Base-by-base conservation (phyloP, 2,797 vertebrate species). In the Gobio occitaniae region DNA sequence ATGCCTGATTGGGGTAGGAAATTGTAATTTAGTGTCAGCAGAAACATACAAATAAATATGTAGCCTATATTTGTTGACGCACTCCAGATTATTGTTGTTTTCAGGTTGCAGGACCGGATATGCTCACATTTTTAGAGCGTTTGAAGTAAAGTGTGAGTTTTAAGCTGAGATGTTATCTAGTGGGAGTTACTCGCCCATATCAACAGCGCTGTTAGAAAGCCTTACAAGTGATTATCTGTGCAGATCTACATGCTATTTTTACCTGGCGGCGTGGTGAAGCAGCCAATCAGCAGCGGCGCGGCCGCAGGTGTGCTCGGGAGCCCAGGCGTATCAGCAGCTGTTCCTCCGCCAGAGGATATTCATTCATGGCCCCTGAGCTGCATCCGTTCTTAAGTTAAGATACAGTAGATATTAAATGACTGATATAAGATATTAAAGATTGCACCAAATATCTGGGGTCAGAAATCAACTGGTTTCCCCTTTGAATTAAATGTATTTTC, bases 41-140 rank as follows among this genome's bases (percentile, higher is more conserved):
- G 61, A 25, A 80, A 19, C 63, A 21, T 21, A 48, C 48, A 85
- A 85, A 76, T n/a, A 59, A 13, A 59, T 66, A 21, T 66, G 65
- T 29, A 36, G 80, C 47, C 19, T 17, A 19, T 80, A 2, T 48
- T 48, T 21, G 69, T 29, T 5, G 70, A 50, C 50, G 44, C 70
- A 16, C 12, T 10, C 29, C n/a, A 48, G 44, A 16, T 50, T 29
- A 6, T 17, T 48, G 44, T 48, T 25, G n/a, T 48, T 8, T 48
- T 25, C 44, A 16, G n/a, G 69, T 47, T 25, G 21, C 25, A 71
- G 21, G 32, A 17, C 47, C 4, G 71, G 72, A 75, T 54, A 19
- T 19, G 72, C 19, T 21, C 36, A 50, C 11, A 76, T 76, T 19
- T 76, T 75, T 21, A 54, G 29, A 15, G 29, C 13, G 13, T 5